Base-by-base conservation (phyloP, 2,113 vertebrate species). In the Monarcha castaneiventris region DNA sequence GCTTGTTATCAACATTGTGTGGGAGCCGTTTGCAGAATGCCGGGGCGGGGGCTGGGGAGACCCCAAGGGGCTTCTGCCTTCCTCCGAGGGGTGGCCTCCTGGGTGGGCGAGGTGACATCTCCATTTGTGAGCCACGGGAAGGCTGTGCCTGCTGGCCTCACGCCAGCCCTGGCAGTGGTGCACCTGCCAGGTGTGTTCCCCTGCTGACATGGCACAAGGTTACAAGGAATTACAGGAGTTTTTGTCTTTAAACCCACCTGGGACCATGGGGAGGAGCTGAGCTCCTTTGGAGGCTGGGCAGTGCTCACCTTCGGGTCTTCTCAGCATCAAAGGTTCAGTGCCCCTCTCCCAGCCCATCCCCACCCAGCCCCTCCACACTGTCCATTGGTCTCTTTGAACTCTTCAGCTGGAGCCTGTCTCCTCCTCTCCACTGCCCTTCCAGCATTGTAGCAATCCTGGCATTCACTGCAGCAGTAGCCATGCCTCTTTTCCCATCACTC, bases 1-100 rank as follows among this genome's bases (percentile, higher is more conserved):
- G 49, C 80, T 97, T 83, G 35, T 96, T 95, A 94, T 80, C 86
- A 79, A n/a, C 30, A 33, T 90, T 56, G 26, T 18, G 5, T 6
- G 30, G 14, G 22, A 94, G 58, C 71, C 1, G 2, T 95, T 97
- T 92, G 72, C 20, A 37, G 84, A 93, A 90, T 86, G 80, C 82
- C 51, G 71, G 30, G 41, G 21, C 68, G 48, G 43, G 44, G 43
- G 73, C 2, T 92, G 78, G 81, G 84, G 61, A 62, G 77, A 89
- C 20, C 44, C 39, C 26, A 10, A 41, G 33, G 79, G 52, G 18
- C 41, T 87, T 33, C 61, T 84, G 39, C n/a, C 10, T 19, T 54
- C 25, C 2, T 10, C 46, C 0, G 0, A 49, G 26, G 44, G 16
- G 30, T 74, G 59, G 16, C 16, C 48, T 61, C 37, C 17, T 2